phyloP scores from a whole-genome alignment of 2,113 vertebrate species.

The Indicator indicator region DNA sequence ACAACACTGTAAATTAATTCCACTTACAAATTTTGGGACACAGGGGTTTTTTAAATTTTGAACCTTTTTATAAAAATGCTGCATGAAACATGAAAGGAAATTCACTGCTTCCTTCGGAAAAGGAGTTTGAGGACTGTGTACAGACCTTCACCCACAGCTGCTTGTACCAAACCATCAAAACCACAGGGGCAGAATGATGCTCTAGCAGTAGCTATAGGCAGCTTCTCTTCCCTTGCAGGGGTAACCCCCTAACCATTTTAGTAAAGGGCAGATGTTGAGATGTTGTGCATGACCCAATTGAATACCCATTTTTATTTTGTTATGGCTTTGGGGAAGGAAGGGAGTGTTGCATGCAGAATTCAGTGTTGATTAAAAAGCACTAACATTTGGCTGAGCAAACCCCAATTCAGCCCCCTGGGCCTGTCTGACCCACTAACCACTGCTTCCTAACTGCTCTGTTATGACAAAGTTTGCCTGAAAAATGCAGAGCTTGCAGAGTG shows the following conservation, averaged over 20 bases:
- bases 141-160: neutral
- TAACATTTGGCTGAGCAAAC: conserved; percentile 45
- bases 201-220: neutral
- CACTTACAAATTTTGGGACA: neutral
- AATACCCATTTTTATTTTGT: neutral
- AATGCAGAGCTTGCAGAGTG: conserved; percentile 5
- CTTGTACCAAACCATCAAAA: neutral
- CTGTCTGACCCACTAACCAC: conserved; percentile 70
- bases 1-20: neutral
- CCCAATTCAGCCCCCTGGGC: conserved; percentile 1
- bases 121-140: neutral
- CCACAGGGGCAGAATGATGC: neutral
- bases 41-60: neutral
- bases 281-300: conserved; percentile 23
- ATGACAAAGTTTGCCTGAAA: conserved; percentile 16
- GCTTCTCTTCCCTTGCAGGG: neutral
- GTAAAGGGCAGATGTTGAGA: conserved; percentile 40
- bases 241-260: neutral
- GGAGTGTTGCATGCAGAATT: neutral
- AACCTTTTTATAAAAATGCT: neutral
- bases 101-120: neutral
- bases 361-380: conserved; percentile 27
- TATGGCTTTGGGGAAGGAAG: conserved; percentile 58
- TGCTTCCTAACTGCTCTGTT: conserved; percentile 37
- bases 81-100: neutral